Conservation (phyloP, 2,797 vertebrate genomes). For the Anguilla anguilla region DNA sequence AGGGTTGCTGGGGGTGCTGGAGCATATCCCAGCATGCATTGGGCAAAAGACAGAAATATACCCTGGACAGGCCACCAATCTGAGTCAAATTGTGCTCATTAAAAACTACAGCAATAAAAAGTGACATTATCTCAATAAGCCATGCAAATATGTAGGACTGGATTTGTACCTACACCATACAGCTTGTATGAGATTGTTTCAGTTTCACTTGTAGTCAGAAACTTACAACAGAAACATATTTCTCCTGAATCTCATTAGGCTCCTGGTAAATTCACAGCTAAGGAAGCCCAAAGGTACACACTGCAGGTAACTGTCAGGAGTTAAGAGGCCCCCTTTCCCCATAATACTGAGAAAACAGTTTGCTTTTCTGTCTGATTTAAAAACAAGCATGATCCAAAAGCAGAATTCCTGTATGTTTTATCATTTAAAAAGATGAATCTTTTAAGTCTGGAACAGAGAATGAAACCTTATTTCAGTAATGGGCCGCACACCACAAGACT, state of each 20-base stretch:
- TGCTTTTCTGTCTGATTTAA: neutral
- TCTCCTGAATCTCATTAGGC: neutral
- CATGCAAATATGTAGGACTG: neutral
- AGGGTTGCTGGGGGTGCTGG: too few species aligned
- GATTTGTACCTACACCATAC: neutral
- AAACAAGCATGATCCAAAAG: neutral
- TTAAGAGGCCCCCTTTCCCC: neutral
- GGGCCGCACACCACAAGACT: neutral
- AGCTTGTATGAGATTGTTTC: neutral
- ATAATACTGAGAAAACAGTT: neutral
- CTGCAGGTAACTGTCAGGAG: neutral
- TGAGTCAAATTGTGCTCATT: neutral
- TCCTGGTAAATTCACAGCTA: neutral
- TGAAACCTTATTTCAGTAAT: neutral
- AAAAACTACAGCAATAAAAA: neutral
- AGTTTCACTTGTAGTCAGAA: neutral
- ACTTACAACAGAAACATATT: neutral
- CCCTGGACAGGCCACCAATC: too few species aligned
- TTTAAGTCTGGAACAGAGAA: neutral
- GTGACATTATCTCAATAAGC: neutral
- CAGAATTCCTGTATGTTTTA: neutral
- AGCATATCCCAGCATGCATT: too few species aligned
- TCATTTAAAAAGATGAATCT: neutral
- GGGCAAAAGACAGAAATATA: too few species aligned
- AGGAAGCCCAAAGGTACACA: neutral